phyloP scores from a whole-genome alignment of 2,797 vertebrate species.

The Spinus pinus region DNA sequence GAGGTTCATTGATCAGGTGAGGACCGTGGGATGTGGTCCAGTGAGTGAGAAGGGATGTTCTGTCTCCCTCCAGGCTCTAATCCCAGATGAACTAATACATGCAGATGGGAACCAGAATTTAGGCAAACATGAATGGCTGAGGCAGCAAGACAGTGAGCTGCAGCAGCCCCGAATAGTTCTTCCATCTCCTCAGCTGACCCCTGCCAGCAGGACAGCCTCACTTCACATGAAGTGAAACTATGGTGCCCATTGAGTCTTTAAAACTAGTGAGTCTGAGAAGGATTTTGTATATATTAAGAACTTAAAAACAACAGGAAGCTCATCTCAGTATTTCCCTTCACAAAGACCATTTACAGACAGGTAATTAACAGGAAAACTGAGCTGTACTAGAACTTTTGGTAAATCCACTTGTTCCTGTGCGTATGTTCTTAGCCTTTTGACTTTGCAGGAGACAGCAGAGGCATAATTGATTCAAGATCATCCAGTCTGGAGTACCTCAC shows the following conservation, averaged over 20 bases:
- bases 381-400: not conserved
- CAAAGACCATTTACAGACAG: not conserved
- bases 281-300: not conserved
- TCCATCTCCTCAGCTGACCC: not conserved
- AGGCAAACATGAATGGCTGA: not conserved
- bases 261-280: not conserved
- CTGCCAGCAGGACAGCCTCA: not conserved
- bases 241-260: not conserved
- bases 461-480: not conserved
- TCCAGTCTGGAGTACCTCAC: not conserved
- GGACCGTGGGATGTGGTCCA: not conserved
- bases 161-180: not conserved
- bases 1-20: not conserved
- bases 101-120: not conserved
- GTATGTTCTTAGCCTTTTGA: not conserved
- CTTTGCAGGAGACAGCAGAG: not conserved
- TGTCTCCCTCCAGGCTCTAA: not conserved
- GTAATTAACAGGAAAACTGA: slow-evolving; percentile 10
- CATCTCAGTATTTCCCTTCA: not conserved
- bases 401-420: not conserved
- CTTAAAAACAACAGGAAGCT: not conserved
- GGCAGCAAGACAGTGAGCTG: not conserved
- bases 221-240: not conserved
- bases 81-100: not conserved
- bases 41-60: not conserved